Evolutionary conservation across 2,888 invertebrate genomes (phyloP), one percentile per base, ranked within the genome.

Genomic region (Erebia aethiops): DNA sequence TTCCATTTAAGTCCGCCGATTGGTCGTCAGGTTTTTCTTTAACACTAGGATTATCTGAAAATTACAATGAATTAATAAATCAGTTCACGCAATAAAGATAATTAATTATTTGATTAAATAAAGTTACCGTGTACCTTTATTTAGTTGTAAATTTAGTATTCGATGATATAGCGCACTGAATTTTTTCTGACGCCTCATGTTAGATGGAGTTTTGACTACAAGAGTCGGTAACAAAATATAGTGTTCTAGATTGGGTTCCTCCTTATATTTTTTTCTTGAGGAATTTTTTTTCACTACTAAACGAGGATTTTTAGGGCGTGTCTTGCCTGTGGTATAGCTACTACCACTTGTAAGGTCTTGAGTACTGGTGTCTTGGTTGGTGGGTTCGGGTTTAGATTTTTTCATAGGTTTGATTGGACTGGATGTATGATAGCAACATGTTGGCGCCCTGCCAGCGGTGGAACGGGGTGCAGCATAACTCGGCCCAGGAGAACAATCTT

Each of bases 121-220:
- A 51, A 46, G 14, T 4, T 35, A 35, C 18, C 66, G 18, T 51
- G 60, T 75, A 91, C 91, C 85, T 70, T 83, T 85, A 73, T 84
- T 85, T 46, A 87, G 71, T 70, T 91, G 89, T 46, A 83, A 81
- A 71, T 89, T 89, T 14, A 92, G 77, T 73, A 93, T 91, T 58
- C 88, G 87, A 76, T 91, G 92, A 75, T 93, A 93, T 9, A 93
- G 78, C 79, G 91, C 91, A 75, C 90, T 91, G 68, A 92, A 93
- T 77, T 90, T 91, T 77, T 89, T 92, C 72, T 92, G 92, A 1
- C 92, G 84, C 72, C 87, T 89, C 74, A 93, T 81, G 77, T 92
- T 92, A 14, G 93, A 92, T 16, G 92, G 89, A 7, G 93, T 90
- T 16, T 90, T 86, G 2, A 91, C 87, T 1, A 92, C 92, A 63